These are phyloP conservation scores for Zygothrica quintamaculata DNA, from an alignment of 2,888 invertebrate genomes.

Conservation along the genomic window DNA sequence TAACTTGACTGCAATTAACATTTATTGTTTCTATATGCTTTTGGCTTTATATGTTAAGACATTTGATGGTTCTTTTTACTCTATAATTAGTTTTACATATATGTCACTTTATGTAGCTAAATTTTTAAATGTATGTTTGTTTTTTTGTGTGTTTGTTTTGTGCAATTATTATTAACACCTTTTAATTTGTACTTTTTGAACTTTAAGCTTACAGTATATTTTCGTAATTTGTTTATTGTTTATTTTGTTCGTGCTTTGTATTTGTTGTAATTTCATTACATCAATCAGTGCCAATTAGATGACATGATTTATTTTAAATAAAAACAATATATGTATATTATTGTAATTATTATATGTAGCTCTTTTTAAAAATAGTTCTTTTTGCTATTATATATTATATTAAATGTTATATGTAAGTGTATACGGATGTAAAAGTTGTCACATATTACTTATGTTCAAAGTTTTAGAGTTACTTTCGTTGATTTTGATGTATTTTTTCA, in stretches of 20 bases:
- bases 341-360: constrained; percentile 29
- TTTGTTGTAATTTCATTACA: constrained; percentile 62
- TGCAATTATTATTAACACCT: constrained; percentile 57
- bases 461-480: constrained; percentile 66
- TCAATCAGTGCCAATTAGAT: constrained; percentile 53
- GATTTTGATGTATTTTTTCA: constrained; percentile 56
- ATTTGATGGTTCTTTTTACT: constrained; percentile 7
- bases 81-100: constrained; percentile 24
- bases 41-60: constrained; percentile 13
- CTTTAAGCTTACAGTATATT: constrained; percentile 14
- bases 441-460: constrained; percentile 10
- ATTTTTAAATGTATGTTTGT: constrained; percentile 4
- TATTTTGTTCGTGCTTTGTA: constrained; percentile 35
- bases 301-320: constrained; percentile 47
- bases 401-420: constrained; percentile 13
- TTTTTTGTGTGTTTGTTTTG: constrained; percentile 29
- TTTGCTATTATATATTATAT: constrained; percentile 36
- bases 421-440: constrained; percentile 30
- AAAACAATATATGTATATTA: constrained; percentile 32
- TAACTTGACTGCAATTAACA: constrained; percentile 43
- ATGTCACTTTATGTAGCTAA: constrained; percentile 1
- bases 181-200: constrained; percentile 16
- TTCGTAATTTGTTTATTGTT: constrained; percentile 43
- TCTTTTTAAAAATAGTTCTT: constrained; percentile 30
- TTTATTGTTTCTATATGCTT: constrained; percentile 39